These are phyloP conservation scores for Nomada flava DNA, from an alignment of 2,888 invertebrate species.

Conservation along the genomic window DNA sequence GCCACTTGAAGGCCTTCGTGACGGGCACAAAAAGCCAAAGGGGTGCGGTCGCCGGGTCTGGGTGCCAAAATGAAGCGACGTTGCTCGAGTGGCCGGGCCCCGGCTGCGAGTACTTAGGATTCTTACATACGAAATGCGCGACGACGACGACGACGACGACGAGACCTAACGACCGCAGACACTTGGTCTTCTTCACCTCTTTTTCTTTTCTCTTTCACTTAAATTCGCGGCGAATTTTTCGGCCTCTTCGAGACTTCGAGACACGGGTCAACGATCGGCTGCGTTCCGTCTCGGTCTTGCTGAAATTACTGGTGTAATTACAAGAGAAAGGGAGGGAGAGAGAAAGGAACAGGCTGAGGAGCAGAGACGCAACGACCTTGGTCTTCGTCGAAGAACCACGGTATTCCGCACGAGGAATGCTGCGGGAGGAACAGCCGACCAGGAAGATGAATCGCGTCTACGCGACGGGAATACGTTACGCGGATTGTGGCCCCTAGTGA, in stretches of 20 bases:
- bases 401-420: slow-evolving; percentile 25
- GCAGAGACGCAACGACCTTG: slow-evolving; percentile 13
- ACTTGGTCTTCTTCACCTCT: not conserved
- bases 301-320: slow-evolving; percentile 20
- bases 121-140: slow-evolving; percentile 52
- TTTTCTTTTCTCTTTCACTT: not conserved
- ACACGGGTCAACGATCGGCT: slow-evolving; percentile 24
- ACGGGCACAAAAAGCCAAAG: slow-evolving; percentile 45
- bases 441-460: slow-evolving; percentile 41
- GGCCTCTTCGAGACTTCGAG: not conserved
- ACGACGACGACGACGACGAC: slow-evolving; percentile 16
- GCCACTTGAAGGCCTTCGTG: slow-evolving; percentile 46
- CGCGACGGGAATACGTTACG: slow-evolving; percentile 29
- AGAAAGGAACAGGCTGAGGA: not conserved
- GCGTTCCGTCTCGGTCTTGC: not conserved
- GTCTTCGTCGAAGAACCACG: slow-evolving; percentile 3
- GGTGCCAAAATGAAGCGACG: slow-evolving; percentile 58
- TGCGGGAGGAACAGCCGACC: slow-evolving; percentile 10
- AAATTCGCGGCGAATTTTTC: slow-evolving; percentile 35
- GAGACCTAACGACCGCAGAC: slow-evolving; percentile 38
- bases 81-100: slow-evolving; percentile 43
- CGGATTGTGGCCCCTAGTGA: slow-evolving; percentile 10
- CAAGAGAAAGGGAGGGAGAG: not conserved
- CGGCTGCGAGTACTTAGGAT: slow-evolving; percentile 54
- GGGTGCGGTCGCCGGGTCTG: slow-evolving; percentile 39